Evolutionary conservation across 2,888 invertebrate genomes (phyloP).

Genomic region (Athetis lepigone): DNA sequence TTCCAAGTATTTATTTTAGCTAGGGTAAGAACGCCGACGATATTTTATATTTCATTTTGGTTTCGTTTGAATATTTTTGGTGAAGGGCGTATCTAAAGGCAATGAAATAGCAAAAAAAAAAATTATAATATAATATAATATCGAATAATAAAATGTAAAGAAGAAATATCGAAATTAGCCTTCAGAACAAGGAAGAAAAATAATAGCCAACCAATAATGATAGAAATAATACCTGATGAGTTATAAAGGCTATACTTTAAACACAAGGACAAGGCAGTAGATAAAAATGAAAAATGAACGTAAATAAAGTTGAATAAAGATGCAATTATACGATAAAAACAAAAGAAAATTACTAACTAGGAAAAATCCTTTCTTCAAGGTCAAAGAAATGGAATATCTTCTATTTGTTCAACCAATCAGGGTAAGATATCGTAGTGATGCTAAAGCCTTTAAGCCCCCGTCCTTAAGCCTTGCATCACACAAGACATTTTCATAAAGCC

Average conservation of each 20-base stretch:
- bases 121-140: too few species aligned
- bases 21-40: too few species aligned
- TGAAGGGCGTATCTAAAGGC: background rate
- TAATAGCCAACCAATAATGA: background rate
- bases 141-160: background rate
- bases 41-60: too few species aligned
- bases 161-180: background rate
- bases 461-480: constrained; percentile 19
- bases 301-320: background rate
- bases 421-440: background rate
- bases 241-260: background rate
- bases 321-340: background rate
- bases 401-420: constrained; percentile 22
- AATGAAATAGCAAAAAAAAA: background rate
- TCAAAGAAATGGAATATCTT: constrained; percentile 15
- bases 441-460: background rate
- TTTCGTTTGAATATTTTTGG: too few species aligned
- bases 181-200: background rate
- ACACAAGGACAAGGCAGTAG: background rate
- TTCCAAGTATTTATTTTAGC: constrained; percentile 13
- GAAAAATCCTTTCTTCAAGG: constrained; percentile 12
- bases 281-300: background rate
- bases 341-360: constrained; percentile 9
- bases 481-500: constrained; percentile 41
- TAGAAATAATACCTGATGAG: background rate